Evolutionary conservation across 2,113 vertebrate species (phyloP).

Genomic region (Boleophthalmus pectinirostris): DNA sequence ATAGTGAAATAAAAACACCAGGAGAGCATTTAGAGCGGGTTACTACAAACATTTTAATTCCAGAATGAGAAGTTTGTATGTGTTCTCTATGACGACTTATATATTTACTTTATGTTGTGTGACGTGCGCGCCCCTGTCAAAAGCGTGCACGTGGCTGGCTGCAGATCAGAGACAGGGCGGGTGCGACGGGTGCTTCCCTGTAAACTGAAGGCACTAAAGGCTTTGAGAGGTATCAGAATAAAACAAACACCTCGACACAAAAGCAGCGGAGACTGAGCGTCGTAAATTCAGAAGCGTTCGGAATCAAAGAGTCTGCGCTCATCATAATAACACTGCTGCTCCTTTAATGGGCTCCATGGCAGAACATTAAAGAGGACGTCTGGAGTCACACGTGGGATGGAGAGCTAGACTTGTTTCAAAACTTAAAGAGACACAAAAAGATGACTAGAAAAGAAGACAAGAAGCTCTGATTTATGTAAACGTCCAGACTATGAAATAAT

Average conservation of each 20-base stretch:
- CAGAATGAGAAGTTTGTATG: too few species aligned
- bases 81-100: too few species aligned
- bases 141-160: conserved; percentile 2
- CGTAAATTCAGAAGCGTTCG: background rate
- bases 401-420: too few species aligned
- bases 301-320: background rate
- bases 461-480: background rate
- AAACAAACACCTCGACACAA: background rate
- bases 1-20: too few species aligned
- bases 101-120: too few species aligned
- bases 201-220: background rate
- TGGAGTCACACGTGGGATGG: background rate
- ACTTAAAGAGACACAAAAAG: too few species aligned
- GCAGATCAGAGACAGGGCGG: background rate
- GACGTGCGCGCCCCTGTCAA: too few species aligned
- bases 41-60: too few species aligned
- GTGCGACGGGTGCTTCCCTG: background rate
- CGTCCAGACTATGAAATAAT: background rate
- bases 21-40: too few species aligned
- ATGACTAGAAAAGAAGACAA: too few species aligned
- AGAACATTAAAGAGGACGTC: background rate
- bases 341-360: background rate
- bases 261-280: background rate
- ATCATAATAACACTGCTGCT: too few species aligned
- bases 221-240: background rate